Evolutionary conservation across 2,797 vertebrate species (phyloP), one percentile per base, ranked within the genome.

Genomic region (Petrocephalus sullivani): DNA sequence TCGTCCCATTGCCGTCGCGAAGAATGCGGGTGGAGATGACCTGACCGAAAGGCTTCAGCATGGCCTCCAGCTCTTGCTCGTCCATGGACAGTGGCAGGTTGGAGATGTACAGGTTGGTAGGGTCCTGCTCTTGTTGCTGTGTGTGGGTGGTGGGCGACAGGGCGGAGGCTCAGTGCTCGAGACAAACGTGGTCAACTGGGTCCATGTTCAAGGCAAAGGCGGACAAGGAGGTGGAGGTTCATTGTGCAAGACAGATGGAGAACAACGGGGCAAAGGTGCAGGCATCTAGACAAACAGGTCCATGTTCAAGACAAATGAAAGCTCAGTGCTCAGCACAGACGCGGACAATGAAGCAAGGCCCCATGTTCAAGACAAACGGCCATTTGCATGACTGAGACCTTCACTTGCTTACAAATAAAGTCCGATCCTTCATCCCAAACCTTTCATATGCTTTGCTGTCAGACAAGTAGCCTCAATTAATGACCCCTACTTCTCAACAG

Each of bases 51-150:
- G 98, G 97, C 92, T 98, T 98, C 91, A 98, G 95, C 97, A 98
- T 96, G 88, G 96, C 95, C 94, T 98, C 97, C 92, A 98, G 94
- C 92, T 98, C 98, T 87, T 98, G 98, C 93, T 98, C 97, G 1
- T 98, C 98, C 97, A 99, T 97, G 1, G 97, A 97, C 90, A 97
- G 93, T 0, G 96, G 98, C 92, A 99, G 95, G 93, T 99, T 99
- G 88, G 98, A 99, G 93, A 99, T 98, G 94, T 99, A 99, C 85
- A 99, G 91, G 92, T 98, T 99, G 92, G 98, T 99, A 90, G 97
- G 98, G 93, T 99, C 98, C 94, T 99, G 97, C 90, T 99, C 98
- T 94, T 99, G 98, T 97, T 98, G 98, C 97, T 98, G 92, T 60
- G 89, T 89, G 0, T 41, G 28, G 82, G 19, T 91, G 58, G 89